phyloP scores from a whole-genome alignment of 1,140 invertebrate genomes.

The Scaptodrosophila lebanonensis region DNA sequence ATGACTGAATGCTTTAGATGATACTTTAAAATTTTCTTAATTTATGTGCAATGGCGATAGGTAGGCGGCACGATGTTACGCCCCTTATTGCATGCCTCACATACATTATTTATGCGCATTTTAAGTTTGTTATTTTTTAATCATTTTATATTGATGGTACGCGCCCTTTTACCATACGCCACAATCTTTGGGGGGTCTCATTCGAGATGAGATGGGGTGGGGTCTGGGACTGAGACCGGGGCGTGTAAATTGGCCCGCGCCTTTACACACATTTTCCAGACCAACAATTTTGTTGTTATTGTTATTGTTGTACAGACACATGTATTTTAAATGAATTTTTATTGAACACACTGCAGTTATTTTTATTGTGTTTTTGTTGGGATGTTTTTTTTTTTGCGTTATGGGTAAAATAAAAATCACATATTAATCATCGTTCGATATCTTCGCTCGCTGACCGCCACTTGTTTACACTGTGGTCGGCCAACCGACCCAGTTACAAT shows the following conservation, averaged over 20 bases:
- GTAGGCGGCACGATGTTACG: no score
- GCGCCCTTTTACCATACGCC: conserved; percentile 47
- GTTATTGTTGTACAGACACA: conserved; percentile 3
- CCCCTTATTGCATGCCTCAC: no score
- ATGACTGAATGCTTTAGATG: no score
- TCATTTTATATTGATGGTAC: no score
- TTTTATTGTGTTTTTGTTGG: conserved; percentile 2
- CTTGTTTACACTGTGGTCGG: no score
- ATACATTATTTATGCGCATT: conserved; percentile 61
- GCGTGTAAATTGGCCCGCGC: not conserved
- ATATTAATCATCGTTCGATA: conserved; percentile 56
- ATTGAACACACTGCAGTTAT: conserved; percentile 43
- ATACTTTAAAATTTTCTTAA: conserved; percentile 1
- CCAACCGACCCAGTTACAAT: conserved; percentile 57
- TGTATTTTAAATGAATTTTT: conserved; percentile 68
- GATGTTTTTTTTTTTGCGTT: no score
- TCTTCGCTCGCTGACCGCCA: conserved; percentile 6
- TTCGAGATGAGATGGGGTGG: conserved; percentile 11
- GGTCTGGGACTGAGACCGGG: conserved; percentile 1
- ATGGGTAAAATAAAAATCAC: conserved; percentile 28
- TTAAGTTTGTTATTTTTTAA: conserved; percentile 71
- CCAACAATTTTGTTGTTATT: not conserved
- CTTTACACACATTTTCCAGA: not conserved
- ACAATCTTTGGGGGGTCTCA: conserved; percentile 8
- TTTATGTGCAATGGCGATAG: not conserved